Evolutionary conservation across 2,888 invertebrate species (phyloP).

Genomic region (Autographa gamma): DNA sequence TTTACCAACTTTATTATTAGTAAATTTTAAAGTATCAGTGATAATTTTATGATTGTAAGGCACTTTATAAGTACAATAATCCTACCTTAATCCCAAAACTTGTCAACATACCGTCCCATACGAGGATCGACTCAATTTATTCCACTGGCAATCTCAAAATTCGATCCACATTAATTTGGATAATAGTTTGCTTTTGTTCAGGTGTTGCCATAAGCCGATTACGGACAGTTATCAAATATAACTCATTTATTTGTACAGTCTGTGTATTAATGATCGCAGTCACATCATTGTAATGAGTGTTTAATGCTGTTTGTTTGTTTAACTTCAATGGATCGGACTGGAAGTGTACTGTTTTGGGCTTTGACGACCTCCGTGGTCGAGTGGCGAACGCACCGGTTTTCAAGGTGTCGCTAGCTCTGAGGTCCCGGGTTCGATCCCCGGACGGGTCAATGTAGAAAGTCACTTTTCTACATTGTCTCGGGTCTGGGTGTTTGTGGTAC

Average conservation of each 20-base stretch:
- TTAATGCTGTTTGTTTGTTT: conserved; percentile 44
- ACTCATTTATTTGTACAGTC: conserved; percentile 46
- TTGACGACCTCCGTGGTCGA: too few relatives aligned
- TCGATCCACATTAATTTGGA: conserved; percentile 45
- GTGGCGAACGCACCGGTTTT: too few relatives aligned
- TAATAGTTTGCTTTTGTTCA: conserved; percentile 58
- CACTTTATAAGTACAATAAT: too few relatives aligned
- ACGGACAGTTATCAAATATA: conserved; percentile 52
- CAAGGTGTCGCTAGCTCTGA: too few relatives aligned
- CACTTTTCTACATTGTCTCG: too few relatives aligned
- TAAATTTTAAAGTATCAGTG: too few relatives aligned
- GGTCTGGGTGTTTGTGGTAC: too few relatives aligned
- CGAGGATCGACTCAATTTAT: conserved; percentile 37
- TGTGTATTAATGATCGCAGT: conserved; percentile 41
- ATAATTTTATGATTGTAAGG: too few relatives aligned
- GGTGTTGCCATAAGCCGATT: conserved; percentile 58
- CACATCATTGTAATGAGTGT: conserved; percentile 31
- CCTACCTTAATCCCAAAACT: too few relatives aligned
- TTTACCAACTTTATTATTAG: too few relatives aligned
- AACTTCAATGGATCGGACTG: not conserved
- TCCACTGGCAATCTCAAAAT: conserved; percentile 36
- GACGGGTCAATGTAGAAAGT: too few relatives aligned
- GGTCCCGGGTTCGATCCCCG: too few relatives aligned
- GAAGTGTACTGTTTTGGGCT: not conserved
- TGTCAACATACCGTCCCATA: conserved; percentile 3